Evolutionary conservation across 2,113 vertebrate species (phyloP).

Genomic region (Malurus cyaneus): DNA sequence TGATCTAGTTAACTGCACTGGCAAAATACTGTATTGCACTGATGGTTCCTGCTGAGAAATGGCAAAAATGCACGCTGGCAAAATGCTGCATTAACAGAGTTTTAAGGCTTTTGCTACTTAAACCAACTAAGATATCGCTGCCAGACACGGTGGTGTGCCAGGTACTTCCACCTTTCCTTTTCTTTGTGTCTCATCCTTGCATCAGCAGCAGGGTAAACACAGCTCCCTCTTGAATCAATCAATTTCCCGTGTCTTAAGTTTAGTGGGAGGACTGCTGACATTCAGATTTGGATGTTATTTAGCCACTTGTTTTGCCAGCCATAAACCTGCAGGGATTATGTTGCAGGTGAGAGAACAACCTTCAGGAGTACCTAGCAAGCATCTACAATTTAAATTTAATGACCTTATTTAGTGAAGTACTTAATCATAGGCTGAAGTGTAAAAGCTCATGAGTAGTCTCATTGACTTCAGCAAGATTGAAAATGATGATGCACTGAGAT

Average conservation of each 20-base stretch:
- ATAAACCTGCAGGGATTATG: background rate
- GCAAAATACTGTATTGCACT: background rate
- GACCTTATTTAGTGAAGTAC: constrained; percentile 51
- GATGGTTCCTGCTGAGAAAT: background rate
- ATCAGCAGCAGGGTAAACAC: background rate
- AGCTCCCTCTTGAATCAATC: background rate
- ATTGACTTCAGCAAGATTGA: constrained; percentile 28
- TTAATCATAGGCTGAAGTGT: constrained; percentile 56
- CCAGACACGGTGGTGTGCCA: background rate
- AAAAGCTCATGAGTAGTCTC: constrained; percentile 24
- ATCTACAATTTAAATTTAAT: constrained; percentile 62
- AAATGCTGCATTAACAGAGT: background rate
- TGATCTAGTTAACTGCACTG: background rate
- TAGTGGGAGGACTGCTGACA: constrained; percentile 53
- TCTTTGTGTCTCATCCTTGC: background rate
- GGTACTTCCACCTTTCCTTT: background rate
- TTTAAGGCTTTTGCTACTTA: background rate
- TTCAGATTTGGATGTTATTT: constrained; percentile 1
- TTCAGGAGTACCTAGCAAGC: constrained; percentile 41
- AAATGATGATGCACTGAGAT: constrained; percentile 3
- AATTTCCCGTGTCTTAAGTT: background rate
- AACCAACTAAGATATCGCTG: background rate
- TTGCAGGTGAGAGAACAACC: constrained; percentile 46
- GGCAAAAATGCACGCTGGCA: background rate
- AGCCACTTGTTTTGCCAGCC: constrained; percentile 36